Evolutionary conservation across 2,113 vertebrate genomes (phyloP).

Genomic region (Eonycteris spelaea): DNA sequence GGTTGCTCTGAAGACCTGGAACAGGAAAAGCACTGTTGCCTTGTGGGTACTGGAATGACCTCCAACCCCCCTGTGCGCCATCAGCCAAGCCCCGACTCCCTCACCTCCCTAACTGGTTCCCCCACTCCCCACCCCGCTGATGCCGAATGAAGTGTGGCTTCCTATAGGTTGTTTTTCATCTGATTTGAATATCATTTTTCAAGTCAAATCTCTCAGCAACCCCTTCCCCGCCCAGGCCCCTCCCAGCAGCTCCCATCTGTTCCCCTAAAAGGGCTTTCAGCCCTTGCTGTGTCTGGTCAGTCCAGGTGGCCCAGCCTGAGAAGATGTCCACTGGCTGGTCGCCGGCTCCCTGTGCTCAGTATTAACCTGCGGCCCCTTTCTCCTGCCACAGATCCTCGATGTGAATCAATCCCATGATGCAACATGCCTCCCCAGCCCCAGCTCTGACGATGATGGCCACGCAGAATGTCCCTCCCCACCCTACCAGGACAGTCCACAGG

Average conservation of each 20-base stretch:
- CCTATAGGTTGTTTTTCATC: constrained; percentile 15
- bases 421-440: constrained; percentile 98
- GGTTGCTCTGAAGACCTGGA: not conserved
- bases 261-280: not conserved
- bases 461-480: constrained; percentile 98
- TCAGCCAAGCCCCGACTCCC: no score
- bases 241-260: not conserved
- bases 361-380: constrained; percentile 65
- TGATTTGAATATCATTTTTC: constrained; percentile 56
- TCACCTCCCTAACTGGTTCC: no score
- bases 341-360: not conserved
- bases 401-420: constrained; percentile 99
- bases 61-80: not conserved
- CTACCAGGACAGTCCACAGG: constrained; percentile 98
- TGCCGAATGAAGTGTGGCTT: not conserved
- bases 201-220: constrained; percentile 15
- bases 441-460: constrained; percentile 99
- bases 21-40: not conserved
- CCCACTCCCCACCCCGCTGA: not conserved
- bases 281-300: not conserved
- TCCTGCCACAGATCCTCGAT: constrained; percentile 89
- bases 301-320: not conserved
- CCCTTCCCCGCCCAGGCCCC: not conserved
- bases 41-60: not conserved
- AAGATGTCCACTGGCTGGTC: not conserved